Base-by-base conservation (phyloP, 2,797 vertebrate genomes). In the Ctenopoma multispine region DNA sequence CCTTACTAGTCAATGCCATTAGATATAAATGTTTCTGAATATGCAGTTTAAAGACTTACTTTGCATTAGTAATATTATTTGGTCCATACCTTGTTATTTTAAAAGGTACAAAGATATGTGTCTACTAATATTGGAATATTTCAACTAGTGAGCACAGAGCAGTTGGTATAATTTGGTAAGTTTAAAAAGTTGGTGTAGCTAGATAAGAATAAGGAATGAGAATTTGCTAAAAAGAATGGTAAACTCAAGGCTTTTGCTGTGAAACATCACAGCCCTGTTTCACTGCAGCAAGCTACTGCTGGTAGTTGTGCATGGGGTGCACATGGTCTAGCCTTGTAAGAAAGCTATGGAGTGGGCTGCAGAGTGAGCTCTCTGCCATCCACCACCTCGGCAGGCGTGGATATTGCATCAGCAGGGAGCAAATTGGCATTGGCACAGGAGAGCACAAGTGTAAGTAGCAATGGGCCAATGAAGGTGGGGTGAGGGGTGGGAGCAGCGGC, bases 401-500 rank as follows among this genome's bases (percentile, higher is more conserved):
- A 55, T 40, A 71, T 64, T 67, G 73, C 51, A 86, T 75, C 80
- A 72, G 83, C 85, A 46, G 75, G 75, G 63, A 47, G 63, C 67
- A 69, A 73, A 77, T 57, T 81, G 65, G 75, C 65, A 75, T 59
- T 68, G 72, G 84, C 80, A 74, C 78, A 59, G 65, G 65, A 79
- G 77, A 80, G 86, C 79, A 75, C 69, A 72, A 58, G 81, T 82
- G 81, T 90, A 82, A 84, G 87, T 67, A 89, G 87, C 83, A 47
- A 89, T 90, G 87, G 83, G 87, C 90, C 89, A 79, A 89, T 91
- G 90, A 80, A 76, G 86, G 90, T 75, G 50, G 81, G 81, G 86
- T 88, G 88, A 84, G 83, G 83, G 69, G 87, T 79, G 87, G 79
- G 75, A 79, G 66, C 53, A 83, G 87, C 81, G 85, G 87, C 75